Evolutionary conservation across 2,888 invertebrate species (phyloP), one percentile per base, ranked within the genome.

Genomic region (Drosophila tanythrix): DNA sequence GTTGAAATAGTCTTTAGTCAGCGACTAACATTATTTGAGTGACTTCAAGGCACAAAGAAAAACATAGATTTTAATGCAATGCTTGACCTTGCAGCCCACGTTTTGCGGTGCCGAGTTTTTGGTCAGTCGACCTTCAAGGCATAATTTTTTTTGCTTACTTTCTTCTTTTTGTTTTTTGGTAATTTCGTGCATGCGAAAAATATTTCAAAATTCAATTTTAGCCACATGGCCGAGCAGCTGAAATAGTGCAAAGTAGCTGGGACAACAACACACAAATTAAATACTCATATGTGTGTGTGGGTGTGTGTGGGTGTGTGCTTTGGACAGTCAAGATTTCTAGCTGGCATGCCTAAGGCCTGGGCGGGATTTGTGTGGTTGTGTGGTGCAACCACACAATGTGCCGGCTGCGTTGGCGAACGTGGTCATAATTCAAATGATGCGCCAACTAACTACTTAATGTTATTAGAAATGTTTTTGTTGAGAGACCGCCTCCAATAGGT

Each of bases 351-450:
- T 40, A 3, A 46, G 29, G 48, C 55, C 55, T 65, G 29, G 40
- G 56, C 27, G 29, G 40, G 35, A 7, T 33, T 50, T n/a, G 25
- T 38, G 25, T 38, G 40, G 35, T 27, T 25, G 18, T 55, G 27
- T 38, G 35, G n/a, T 67, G 59, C 67, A 63, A 51, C 51, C 70
- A 70, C 56, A 67, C 72, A 61, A 65, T 65, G 74, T 72, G 73
- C 83, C 81, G 79, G 78, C 81, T 88, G 84, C 79, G 73, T 75
- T 72, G 66, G 63, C 65, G 79, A 81, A 85, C 85, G 85, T 88
- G 85, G 87, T 50, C 84, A 85, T 85, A 85, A 85, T 88, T 85
- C 89, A 85, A 85, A 85, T 79, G 87, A 85, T 74, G 87, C 84
- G 89, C 70, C 80, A 67, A 67, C 89, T 75, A 86, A 85, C 87